These are phyloP conservation scores for Troides oblongomaculatus DNA, from an alignment of 2,888 invertebrate species.

Conservation along the genomic window DNA sequence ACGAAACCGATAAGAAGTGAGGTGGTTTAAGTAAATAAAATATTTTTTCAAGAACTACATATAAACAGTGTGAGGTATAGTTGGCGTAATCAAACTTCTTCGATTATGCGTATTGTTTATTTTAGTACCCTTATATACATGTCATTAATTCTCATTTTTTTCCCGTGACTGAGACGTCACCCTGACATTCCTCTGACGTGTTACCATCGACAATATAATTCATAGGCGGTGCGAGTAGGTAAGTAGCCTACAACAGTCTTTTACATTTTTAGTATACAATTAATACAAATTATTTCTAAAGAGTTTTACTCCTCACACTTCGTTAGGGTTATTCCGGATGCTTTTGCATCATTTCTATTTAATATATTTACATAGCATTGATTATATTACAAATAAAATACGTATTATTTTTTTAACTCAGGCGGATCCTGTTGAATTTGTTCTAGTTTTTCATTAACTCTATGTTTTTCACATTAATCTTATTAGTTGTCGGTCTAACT, in stretches of 20 bases:
- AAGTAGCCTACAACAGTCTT: conserved; percentile 38
- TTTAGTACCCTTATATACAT: no score
- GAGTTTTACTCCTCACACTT: not conserved
- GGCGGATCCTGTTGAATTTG: not conserved
- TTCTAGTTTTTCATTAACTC: conserved; percentile 71
- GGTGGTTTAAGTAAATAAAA: conserved; percentile 1
- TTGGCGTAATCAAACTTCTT: no score
- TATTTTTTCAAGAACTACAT: conserved; percentile 11
- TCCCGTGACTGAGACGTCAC: no score
- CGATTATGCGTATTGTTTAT: no score
- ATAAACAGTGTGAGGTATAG: conserved; percentile 30
- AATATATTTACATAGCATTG: conserved; percentile 1
- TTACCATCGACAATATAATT: no score
- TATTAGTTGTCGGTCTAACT: conserved; percentile 63
- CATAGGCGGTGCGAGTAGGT: no score
- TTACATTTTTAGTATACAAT: conserved; percentile 29
- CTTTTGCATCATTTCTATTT: not conserved
- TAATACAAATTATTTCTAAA: not conserved
- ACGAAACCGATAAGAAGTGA: not conserved
- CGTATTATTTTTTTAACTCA: conserved; percentile 24
- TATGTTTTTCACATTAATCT: conserved; percentile 75
- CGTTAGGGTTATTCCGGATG: not conserved
- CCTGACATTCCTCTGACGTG: no score
- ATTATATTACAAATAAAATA: not conserved
- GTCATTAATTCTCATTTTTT: no score